Base-by-base conservation (phyloP, 2,797 vertebrate species). In the Gymnoscopelus microlampas region DNA sequence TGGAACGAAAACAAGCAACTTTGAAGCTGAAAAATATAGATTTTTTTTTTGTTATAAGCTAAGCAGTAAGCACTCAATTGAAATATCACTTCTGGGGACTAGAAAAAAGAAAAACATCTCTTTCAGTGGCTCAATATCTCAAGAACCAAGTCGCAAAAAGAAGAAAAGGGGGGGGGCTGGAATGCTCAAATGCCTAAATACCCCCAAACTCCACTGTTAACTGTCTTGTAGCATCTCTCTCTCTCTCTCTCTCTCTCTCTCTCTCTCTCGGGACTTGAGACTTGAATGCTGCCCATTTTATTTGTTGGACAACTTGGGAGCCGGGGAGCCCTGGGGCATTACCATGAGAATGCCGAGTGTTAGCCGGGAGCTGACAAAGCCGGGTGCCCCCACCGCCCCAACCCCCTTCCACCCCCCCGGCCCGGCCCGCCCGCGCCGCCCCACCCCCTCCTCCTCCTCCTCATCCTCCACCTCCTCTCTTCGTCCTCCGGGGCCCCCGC, bases 231-330 rank as follows among this genome's bases (percentile, higher is more conserved):
- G 87, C 83, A 80, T 87, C 87, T 91, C 88, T 91, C 63, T 57
- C 85, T 78, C 84, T 90, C 86, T 87, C 53, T 55, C 53, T 24
- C 53, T 55, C 53, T 39, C 56, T 70, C 60, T 78, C 66, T 56
- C 23, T 72, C 60, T 80, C 66, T 82, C 72, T 77, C 65, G 91
- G 91, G 92, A 79, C 88, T 92, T 91, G 92, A 90, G 91, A 92
- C 85, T 95, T 96, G 95, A 96, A 97, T 96, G 94, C 95, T 94
- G 95, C 94, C 95, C 93, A 94, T 97, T 97, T 97, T 95, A 97
- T 97, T 96, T 96, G 94, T 96, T 97, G 95, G 95, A 95, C 95
- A 95, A 96, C 95, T 95, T 94, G 92, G 87, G 93, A 95, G 95
- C 95, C 94, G 95, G 39, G 94, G 93, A 96, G 92, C 91, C 94